Evolutionary conservation across 2,113 vertebrate species (phyloP).

Genomic region (Syrrhaptes paradoxus): DNA sequence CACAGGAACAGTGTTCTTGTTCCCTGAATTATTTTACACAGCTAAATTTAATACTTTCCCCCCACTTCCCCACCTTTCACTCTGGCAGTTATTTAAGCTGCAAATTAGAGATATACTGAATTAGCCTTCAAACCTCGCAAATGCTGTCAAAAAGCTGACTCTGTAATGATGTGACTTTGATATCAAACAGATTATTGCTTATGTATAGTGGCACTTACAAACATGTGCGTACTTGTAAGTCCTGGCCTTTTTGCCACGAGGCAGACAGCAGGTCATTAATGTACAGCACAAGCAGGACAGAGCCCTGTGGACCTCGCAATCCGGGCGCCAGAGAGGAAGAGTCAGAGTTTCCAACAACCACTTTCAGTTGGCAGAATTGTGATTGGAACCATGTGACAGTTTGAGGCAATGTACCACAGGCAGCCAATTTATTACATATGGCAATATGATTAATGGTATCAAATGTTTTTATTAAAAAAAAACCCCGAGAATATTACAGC

Average conservation of each 20-base stretch:
- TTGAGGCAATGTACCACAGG: conserved; percentile 73
- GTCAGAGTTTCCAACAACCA: conserved; percentile 78
- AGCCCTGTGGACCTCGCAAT: background rate
- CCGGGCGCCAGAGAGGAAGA: conserved; percentile 27
- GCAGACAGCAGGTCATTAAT: conserved; percentile 59
- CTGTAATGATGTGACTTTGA: conserved; percentile 53
- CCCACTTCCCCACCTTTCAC: background rate
- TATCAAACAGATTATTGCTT: conserved; percentile 44
- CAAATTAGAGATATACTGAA: conserved; percentile 57
- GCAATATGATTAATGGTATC: conserved; percentile 84
- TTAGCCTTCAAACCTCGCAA: conserved; percentile 50
- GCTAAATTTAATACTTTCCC: conserved; percentile 19
- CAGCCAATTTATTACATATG: conserved; percentile 82
- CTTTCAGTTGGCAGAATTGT: conserved; percentile 74
- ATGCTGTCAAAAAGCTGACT: conserved; percentile 41
- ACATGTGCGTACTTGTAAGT: conserved; percentile 9
- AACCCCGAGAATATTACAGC: conserved; percentile 46
- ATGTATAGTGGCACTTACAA: background rate
- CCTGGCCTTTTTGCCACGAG: conserved; percentile 15
- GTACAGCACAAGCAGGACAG: background rate
- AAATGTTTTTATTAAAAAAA: conserved; percentile 47
- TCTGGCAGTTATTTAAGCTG: conserved; percentile 43
- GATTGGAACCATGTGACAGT: conserved; percentile 81
- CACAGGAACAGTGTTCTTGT: background rate
- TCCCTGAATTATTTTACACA: conserved; percentile 8